Evolutionary conservation across 2,888 invertebrate species (phyloP), one percentile per base, ranked within the genome.

Genomic region (Mimas tiliae): DNA sequence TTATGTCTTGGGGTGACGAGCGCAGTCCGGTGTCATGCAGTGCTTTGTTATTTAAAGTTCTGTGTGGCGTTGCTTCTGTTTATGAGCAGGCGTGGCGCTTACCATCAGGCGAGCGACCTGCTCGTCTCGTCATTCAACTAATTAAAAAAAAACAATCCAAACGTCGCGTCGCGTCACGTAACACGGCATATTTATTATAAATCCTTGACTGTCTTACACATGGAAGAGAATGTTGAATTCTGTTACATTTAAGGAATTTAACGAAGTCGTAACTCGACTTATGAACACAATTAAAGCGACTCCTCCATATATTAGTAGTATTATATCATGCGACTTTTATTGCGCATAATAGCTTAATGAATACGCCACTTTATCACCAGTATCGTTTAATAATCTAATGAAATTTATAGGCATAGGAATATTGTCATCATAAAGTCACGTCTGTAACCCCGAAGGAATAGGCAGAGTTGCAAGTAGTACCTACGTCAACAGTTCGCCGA

Each of bases 161-260:
- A 47, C 47, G 47, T 14, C 14, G n/a, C n/a, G n/a, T n/a, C n/a
- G n/a, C n/a, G 2, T n/a, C n/a, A 9, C 14, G 6, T 47, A 47
- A 42, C 42, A 42, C 9, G n/a, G 6, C 6, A 6, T 48, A 16
- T 8, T 16, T 6, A n/a, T 38, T 38, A 48, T 1, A 21, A 21
- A 51, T 51, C 51, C 21, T 21, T 21, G 21, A 50, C 16, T 50
- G 6, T 11, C 3, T 51, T 51, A 21, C 19, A 27, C 11, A 14
- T 38, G 52, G 33, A 52, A 64, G n/a, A 21, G 64, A 64, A 53
- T 8, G 9, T 21, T n/a, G 16, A 55, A 19, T 16, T 42, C 12
- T n/a, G 0, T 38, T 12, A 19, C 47, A 48, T 73, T 71, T 69
- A 71, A 72, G 73, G 73, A 77, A 77, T 78, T 79, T 75, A 77